phyloP scores from a whole-genome alignment of 2,797 vertebrate species.

The Neolamprologus multifasciatus region DNA sequence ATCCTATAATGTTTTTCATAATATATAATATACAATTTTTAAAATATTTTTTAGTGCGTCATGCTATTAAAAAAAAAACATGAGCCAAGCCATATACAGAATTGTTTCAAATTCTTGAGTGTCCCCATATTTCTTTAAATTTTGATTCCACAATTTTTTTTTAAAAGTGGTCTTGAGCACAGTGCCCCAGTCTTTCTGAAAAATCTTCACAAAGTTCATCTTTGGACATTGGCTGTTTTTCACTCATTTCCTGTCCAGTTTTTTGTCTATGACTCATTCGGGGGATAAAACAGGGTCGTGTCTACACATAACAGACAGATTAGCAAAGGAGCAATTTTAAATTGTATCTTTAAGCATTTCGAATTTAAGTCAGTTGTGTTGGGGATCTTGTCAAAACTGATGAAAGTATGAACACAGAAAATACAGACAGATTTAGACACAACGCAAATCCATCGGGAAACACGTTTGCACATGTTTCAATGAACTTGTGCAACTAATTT shows the following conservation, averaged over 20 bases:
- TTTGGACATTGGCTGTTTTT: not conserved
- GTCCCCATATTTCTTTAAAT: not conserved
- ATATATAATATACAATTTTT: not conserved
- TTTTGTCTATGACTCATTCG: not conserved
- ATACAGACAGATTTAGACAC: not conserved
- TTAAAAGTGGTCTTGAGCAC: not conserved
- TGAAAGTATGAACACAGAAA: not conserved
- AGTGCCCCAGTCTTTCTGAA: not conserved
- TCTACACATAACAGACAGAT: not conserved
- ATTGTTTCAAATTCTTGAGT: not conserved
- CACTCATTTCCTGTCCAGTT: not conserved
- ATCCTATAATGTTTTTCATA: not conserved
- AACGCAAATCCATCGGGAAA: not conserved
- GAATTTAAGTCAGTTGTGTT: not conserved
- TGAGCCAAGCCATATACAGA: not conserved
- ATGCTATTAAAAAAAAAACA: not conserved
- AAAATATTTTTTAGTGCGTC: not conserved
- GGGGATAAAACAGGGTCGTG: fast-evolving
- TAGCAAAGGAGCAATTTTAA: not conserved
- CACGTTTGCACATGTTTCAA: not conserved
- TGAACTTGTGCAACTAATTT: not conserved
- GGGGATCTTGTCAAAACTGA: not conserved
- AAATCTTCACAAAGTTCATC: not conserved
- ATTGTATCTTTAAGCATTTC: not conserved
- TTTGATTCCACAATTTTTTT: not conserved